Conservation (phyloP, 2,797 vertebrate genomes). For the Sebastes diploproa region DNA sequence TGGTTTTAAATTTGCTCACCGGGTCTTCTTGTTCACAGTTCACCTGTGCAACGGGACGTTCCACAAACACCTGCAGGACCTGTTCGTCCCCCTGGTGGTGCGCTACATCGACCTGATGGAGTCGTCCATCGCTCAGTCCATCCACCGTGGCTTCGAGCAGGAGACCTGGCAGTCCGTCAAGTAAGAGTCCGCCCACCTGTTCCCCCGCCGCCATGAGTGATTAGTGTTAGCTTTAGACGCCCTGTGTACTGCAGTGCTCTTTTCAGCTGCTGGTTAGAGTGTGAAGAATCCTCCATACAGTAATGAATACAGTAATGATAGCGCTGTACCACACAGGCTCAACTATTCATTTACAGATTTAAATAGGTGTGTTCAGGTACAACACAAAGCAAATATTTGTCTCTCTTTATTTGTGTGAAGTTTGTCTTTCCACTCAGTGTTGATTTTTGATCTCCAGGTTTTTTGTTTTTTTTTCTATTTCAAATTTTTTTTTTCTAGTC, state of each 20-base stretch:
- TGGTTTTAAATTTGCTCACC: background rate
- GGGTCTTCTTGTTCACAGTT: slow-evolving; percentile 73
- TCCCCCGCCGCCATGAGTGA: background rate
- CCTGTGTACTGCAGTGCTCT: background rate
- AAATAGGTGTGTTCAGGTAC: background rate
- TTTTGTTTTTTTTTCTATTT: no score
- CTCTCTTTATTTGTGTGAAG: background rate
- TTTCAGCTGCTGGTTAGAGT: background rate
- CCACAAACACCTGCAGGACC: slow-evolving; percentile 96
- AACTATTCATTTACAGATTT: background rate
- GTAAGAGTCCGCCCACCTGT: slow-evolving; percentile 79
- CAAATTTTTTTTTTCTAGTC: background rate
- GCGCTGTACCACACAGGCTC: no score
- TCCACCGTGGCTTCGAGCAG: slow-evolving; percentile 95
- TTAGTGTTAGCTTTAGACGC: background rate
- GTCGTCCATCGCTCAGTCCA: slow-evolving; percentile 96
- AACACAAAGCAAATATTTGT: background rate
- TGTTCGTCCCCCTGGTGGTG: slow-evolving; percentile 93
- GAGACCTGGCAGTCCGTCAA: slow-evolving; percentile 97
- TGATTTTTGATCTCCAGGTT: no score
- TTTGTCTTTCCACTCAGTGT: background rate
- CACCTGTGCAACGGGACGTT: slow-evolving; percentile 94
- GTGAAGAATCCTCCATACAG: background rate
- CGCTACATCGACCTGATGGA: slow-evolving; percentile 99
- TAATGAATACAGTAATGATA: background rate